Base-by-base conservation (phyloP, 2,888 invertebrate species). In the Acanthoscelides obtectus region DNA sequence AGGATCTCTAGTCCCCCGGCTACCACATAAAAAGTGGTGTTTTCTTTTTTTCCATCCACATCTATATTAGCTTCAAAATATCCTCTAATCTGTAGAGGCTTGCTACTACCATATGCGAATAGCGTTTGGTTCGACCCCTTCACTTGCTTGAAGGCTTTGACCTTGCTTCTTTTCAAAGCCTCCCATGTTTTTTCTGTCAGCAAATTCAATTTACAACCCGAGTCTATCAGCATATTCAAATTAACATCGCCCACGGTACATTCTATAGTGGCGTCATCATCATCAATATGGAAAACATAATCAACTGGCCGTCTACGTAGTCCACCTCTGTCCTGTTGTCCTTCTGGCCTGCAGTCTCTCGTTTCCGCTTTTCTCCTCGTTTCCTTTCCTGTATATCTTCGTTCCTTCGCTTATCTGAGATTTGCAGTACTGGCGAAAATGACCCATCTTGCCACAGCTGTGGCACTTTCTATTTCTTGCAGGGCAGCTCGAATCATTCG, bases 151-250 rank as follows among this genome's bases (percentile, higher is more conserved):
- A 17, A 70, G 4, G 73, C 72, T 25, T 21, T 66, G 20, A 74
- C 70, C 20, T 72, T 70, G 27, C 20, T 25, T 20, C 71, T 0
- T 72, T 78, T 76, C 21, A 73, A 67, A n/a, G 1, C 12, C 22
- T 75, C 19, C 77, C 77, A 80, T 0, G 77, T 75, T 25, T 66
- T 67, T 6, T 74, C 66, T 17, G 71, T 72, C n/a, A 79, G 68
- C 5, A 79, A 22, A 22, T 80, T 81, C 12, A 75, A 73, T 68
- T 72, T 75, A 21, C 76, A 72, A 1, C 79, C 80, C 0, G 79
- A 79, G 69, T 80, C 79, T 17, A 79, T 74, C 8, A 79, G 22
- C 69, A 78, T 70, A 8, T 74, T 66, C 21, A 79, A 22, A 1
- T 8, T 8, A 3, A 79, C 72, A 4, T 75, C 77, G 4, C 78